A percentile compares a stretch with the other conserved stretches of the same genome.
These are phyloP conservation scores for Liposcelis brunnea DNA, from an alignment of 2,888 invertebrate genomes.

Conservation along the genomic window DNA sequence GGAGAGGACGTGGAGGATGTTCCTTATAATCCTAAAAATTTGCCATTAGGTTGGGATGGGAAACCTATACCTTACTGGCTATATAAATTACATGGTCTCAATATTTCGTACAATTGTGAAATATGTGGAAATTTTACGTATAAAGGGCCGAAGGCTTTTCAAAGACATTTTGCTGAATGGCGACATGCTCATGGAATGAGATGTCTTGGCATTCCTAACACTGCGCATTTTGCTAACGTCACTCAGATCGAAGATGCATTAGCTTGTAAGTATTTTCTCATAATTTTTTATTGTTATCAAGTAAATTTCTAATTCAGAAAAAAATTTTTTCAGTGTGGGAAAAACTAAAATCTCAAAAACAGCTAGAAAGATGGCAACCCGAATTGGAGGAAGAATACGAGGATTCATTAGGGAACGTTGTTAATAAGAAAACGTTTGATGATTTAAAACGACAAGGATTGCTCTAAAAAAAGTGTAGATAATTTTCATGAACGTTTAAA, in stretches of 20 bases:
- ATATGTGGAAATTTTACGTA: conserved; percentile 98
- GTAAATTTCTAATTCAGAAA: conserved; percentile 4
- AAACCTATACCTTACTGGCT: conserved; percentile 94
- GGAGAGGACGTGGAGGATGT: conserved; percentile 70
- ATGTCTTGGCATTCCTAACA: conserved; percentile 97
- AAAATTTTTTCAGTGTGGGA: conserved; percentile 68
- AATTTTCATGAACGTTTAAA: too few species aligned
- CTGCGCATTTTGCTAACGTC: conserved; percentile 99
- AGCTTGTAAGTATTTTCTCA: conserved; percentile 44
- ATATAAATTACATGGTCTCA: conserved; percentile 95
- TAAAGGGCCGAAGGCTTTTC: conserved; percentile 98
- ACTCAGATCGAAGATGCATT: conserved; percentile 97
- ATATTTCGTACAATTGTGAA: conserved; percentile 97
- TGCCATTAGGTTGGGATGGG: conserved; percentile 98
- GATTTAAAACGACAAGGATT: conserved; percentile 97
- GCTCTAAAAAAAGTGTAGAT: conserved; percentile 36
- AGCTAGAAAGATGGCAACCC: conserved; percentile 88
- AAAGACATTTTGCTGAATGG: conserved; percentile 94
- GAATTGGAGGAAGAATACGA: conserved; percentile 98
- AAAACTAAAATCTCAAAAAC: conserved; percentile 88
- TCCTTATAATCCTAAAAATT: conserved; percentile 98
- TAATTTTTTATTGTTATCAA: conserved; percentile 9
- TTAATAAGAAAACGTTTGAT: conserved; percentile 94
- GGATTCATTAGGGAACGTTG: conserved; percentile 96
- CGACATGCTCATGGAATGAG: conserved; percentile 87